A percentile compares a stretch with the other conserved stretches of the same genome.
These are phyloP conservation scores for Uropsilus gracilis DNA, from an alignment of 2,113 vertebrate species.

Conservation along the genomic window DNA sequence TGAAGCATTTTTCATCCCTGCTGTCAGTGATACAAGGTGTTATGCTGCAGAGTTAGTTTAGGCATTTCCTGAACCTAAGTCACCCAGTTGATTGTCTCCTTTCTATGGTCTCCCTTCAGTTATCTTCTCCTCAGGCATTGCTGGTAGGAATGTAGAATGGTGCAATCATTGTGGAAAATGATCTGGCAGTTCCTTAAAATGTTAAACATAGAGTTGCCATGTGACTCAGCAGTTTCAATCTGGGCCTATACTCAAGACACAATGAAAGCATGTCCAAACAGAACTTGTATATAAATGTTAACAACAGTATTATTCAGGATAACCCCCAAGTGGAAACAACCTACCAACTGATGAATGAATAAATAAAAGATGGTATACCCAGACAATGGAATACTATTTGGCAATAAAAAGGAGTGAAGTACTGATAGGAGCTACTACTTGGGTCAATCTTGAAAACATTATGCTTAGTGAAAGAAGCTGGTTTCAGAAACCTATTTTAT, in stretches of 20 bases:
- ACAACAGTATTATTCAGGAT: not conserved
- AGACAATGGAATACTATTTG: not conserved
- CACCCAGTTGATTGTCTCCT: not conserved
- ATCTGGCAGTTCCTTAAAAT: conserved; percentile 36
- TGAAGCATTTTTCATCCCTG: conserved; percentile 18
- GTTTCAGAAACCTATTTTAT: not conserved
- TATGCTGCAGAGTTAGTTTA: not conserved
- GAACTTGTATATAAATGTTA: not conserved
- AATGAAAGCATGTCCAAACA: conserved; percentile 24
- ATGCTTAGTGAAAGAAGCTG: not conserved
- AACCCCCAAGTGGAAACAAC: not conserved
- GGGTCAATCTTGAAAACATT: not conserved
- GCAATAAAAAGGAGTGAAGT: conserved; percentile 28
- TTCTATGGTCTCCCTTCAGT: not conserved
- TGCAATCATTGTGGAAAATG: conserved; percentile 1
- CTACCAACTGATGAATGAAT: not conserved
- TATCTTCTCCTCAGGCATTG: not conserved
- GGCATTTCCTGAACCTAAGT: not conserved
- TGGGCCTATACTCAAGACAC: conserved; percentile 7
- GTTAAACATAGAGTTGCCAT: conserved; percentile 13
- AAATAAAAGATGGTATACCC: not conserved
- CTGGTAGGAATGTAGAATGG: conserved; percentile 14
- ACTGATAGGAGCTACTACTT: not conserved
- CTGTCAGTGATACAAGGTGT: conserved; percentile 15
- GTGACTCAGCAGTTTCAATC: conserved; percentile 26